Evolutionary conservation across 2,113 vertebrate species (phyloP), one percentile per base, ranked within the genome.

Genomic region (Atractosteus spatula): DNA sequence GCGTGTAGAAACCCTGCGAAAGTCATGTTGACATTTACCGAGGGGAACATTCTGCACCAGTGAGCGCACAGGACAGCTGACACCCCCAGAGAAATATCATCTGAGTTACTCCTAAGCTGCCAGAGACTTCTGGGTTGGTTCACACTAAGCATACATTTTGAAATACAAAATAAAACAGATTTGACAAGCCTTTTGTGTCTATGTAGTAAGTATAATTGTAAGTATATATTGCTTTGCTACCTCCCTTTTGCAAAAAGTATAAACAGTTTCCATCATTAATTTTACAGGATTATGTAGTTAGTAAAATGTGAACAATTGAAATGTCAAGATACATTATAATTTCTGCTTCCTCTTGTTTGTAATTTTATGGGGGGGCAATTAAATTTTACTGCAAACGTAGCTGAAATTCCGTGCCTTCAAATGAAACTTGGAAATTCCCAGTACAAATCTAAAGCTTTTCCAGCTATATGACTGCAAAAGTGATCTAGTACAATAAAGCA

Each of bases 251-350:
- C 42, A 63, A 65, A 55, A 41, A 44, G 13, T 55, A 55, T 55
- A 72, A 72, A 65, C 55, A 12, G 5, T 72, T 65, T 72, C 62
- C 64, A 62, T 13, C 55, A 72, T 56, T 55, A 71, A 44, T 45
- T 47, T n/a, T 72, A 17, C 62, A 8, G 13, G 70, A 65, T 72
- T 63, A 71, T 51, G 54, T 13, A 64, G 45, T 65, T 72, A 64
- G 54, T 42, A 14, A 56, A 72, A 72, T 72, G 47, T 44, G 41
- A 62, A 41, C 64, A 72, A 72, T 72, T 65, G 41, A 72, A 56
- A 72, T 65, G 45, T 65, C 64, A 72, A 72, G 62, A 65, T 72
- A 65, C 59, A 55, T 65, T 54, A 5, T 65, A 66, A 72, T 72
- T 72, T 61, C 47, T 51, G 70, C 70, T 65, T 47, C 16, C 41